phyloP scores from a whole-genome alignment of 2,113 vertebrate genomes.

The Daboia siamensis region DNA sequence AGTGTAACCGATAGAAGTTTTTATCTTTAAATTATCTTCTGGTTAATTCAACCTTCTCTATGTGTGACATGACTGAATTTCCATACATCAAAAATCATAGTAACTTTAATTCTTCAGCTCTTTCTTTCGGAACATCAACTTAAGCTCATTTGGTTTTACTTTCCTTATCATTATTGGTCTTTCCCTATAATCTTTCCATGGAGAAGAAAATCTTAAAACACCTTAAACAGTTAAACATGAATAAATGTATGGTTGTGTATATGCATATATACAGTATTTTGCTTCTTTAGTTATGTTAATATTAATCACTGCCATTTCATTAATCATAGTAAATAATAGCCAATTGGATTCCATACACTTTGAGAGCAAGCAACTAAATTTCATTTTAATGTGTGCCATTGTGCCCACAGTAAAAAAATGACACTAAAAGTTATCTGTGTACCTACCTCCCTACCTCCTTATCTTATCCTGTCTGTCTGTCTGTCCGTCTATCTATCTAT shows the following conservation, averaged over 20 bases:
- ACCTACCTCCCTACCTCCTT: too few species aligned
- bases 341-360: neutral
- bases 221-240: neutral
- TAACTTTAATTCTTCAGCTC: slow-evolving; percentile 20
- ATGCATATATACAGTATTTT: neutral
- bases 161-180: slow-evolving; percentile 65
- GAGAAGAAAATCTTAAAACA: slow-evolving; percentile 46
- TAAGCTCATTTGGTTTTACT: neutral
- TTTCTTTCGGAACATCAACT: neutral
- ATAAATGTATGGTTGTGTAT: slow-evolving; percentile 22
- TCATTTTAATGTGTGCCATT: too few species aligned
- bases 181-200: slow-evolving; percentile 64
- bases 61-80: neutral
- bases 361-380: too few species aligned
- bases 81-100: neutral
- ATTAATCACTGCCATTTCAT: slow-evolving; percentile 14
- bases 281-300: slow-evolving; percentile 10
- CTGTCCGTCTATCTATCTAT: too few species aligned
- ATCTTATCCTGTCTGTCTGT: too few species aligned
- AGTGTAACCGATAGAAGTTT: neutral
- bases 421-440: too few species aligned
- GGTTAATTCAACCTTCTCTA: neutral
- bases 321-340: neutral
- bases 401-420: too few species aligned
- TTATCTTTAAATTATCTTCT: neutral